phyloP scores from a whole-genome alignment of 2,888 invertebrate genomes.

The Trichopoda pennipes region DNA sequence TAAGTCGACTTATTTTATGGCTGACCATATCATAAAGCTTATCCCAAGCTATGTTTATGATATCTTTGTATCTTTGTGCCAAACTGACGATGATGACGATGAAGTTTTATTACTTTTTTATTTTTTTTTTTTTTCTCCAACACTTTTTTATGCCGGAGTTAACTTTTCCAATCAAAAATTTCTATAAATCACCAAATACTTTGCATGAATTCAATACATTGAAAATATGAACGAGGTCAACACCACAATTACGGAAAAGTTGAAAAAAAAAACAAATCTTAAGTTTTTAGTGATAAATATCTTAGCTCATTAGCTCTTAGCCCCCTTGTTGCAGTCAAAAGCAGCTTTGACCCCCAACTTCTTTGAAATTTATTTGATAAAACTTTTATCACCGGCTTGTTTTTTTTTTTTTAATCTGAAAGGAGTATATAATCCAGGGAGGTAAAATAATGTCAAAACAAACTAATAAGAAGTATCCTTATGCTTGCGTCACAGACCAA shows the following conservation, averaged over 20 bases:
- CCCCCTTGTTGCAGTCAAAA: too few species aligned
- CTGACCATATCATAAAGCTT: slow-evolving; percentile 67
- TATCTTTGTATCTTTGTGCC: slow-evolving; percentile 42
- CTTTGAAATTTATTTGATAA: too few species aligned
- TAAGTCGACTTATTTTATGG: slow-evolving; percentile 60
- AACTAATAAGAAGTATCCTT: too few species aligned
- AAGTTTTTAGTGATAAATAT: too few species aligned
- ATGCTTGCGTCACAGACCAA: too few species aligned
- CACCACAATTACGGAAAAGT: not conserved
- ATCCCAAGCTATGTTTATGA: slow-evolving; percentile 65
- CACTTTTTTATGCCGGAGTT: slow-evolving; percentile 34
- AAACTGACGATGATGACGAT: slow-evolving; percentile 30
- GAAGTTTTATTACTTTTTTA: slow-evolving; percentile 38
- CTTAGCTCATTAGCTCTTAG: too few species aligned
- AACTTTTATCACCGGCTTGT: too few species aligned
- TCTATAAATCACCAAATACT: slow-evolving; percentile 61
- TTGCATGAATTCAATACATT: slow-evolving; percentile 21
- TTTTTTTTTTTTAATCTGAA: too few species aligned
- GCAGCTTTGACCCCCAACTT: too few species aligned
- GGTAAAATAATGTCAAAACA: too few species aligned
- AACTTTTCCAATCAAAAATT: slow-evolving; percentile 50
- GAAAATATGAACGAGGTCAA: slow-evolving; percentile 34
- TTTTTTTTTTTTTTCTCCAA: not conserved
- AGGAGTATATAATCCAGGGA: too few species aligned
- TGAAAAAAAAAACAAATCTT: too few species aligned